Conservation (phyloP, 2,113 vertebrate genomes). For the Telmatochromis sp. region DNA sequence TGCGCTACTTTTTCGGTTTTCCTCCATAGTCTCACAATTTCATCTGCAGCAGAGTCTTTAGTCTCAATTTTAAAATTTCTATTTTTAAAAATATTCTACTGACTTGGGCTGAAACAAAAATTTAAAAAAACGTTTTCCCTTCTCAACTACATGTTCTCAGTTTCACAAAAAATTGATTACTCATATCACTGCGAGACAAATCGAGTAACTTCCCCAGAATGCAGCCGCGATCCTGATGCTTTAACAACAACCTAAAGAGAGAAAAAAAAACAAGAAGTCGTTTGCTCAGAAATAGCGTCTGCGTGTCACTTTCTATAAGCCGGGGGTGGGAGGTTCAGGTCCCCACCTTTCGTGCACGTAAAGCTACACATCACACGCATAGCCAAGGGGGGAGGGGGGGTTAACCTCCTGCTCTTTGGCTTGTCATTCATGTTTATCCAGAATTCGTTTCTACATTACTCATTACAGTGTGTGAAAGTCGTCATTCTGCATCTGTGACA, state of each 20-base stretch:
- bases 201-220: slow-evolving; percentile 13
- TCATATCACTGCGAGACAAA: background rate
- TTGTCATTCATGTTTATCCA: slow-evolving; percentile 20
- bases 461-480: background rate
- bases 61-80: background rate
- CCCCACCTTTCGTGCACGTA: background rate
- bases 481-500: background rate
- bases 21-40: background rate
- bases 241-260: background rate
- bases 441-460: slow-evolving; percentile 5
- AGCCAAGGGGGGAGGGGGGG: background rate
- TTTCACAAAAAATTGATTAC: slow-evolving; percentile 2
- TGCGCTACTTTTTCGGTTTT: background rate
- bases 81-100: background rate
- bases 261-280: background rate
- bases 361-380: background rate
- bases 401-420: slow-evolving; percentile 34
- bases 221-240: slow-evolving; percentile 15
- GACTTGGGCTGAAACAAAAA: background rate
- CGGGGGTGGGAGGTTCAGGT: background rate
- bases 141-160: background rate
- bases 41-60: background rate
- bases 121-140: background rate
- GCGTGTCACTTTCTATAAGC: slow-evolving; percentile 58
- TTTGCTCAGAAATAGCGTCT: slow-evolving; percentile 15